A percentile compares a stretch with the other conserved stretches of the same genome.
Evolutionary conservation across 2,113 vertebrate genomes (phyloP).

Genomic region (Epinephelus cyanopodus): DNA sequence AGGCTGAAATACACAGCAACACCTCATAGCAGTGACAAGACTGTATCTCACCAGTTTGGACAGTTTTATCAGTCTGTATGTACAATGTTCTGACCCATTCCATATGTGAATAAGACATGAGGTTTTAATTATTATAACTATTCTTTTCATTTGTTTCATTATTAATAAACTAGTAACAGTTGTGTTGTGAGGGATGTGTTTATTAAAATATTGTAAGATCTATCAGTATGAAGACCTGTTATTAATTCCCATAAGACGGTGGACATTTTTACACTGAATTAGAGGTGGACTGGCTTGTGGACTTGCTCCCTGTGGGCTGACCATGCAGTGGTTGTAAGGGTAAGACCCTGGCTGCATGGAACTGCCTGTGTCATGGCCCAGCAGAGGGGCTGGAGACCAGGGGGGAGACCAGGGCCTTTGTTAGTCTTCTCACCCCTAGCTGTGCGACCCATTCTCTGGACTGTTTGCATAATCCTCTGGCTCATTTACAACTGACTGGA

Average conservation of each 20-base stretch:
- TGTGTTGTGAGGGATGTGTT: background rate
- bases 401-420: conserved; percentile 54
- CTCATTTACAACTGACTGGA: conserved; percentile 77
- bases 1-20: conserved; percentile 2
- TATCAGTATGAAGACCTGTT: background rate
- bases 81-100: background rate
- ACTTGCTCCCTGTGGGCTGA: background rate
- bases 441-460: conserved; percentile 64
- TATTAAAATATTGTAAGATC: background rate
- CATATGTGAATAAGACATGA: background rate
- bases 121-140: background rate
- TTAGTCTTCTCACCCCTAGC: conserved; percentile 54
- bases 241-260: background rate
- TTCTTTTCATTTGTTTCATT: background rate
- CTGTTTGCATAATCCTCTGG: conserved; percentile 80
- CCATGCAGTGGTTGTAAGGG: conserved; percentile 5
- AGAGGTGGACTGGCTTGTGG: background rate
- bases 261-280: background rate
- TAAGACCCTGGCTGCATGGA: conserved; percentile 14
- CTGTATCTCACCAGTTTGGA: background rate
- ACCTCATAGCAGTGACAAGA: conserved; percentile 16
- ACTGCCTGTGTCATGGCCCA: conserved; percentile 26
- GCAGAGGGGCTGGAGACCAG: conserved; percentile 45
- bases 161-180: background rate
- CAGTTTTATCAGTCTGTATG: background rate